Base-by-base conservation (phyloP, 2,797 vertebrate genomes). In the Gadopsis bispinosus region DNA sequence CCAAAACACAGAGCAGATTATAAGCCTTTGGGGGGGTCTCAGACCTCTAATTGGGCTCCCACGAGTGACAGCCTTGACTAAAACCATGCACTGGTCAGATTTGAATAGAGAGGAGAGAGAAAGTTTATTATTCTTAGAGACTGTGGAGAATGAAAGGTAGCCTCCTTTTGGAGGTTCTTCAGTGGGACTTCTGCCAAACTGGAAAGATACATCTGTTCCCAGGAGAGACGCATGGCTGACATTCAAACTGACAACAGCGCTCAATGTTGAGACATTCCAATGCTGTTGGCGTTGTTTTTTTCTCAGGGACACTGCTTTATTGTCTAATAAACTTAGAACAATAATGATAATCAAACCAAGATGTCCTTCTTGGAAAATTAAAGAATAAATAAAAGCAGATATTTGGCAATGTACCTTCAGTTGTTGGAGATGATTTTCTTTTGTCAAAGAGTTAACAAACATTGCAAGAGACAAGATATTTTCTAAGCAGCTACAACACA, bases 21-120 rank as follows among this genome's bases (percentile, higher is more conserved):
- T 89, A 86, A 88, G 78, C 85, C 89, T 89, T 47, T 4, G 33
- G 89, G 79, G 88, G 41, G 7, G 73, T 75, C 80, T 69, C 77
- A 73, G 80, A 74, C 81, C 87, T 91, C 87, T 93, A 94, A 94
- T 92, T 94, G 87, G 90, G 69, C 87, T 88, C 90, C 87, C 88
- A 88, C 72, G 87, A 88, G 80, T 83, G 88, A 87, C 86, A 88
- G 77, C 75, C 65, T 47, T 79, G 71, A 77, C 81, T 88, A 88
- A 87, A 61, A 71, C 83, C 26, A 22, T 75, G 66, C 75, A 74
- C 81, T 85, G 91, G 90, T 87, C 86, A 82, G 76, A 81, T 72
- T 86, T 75, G 88, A 77, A 86, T 63, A 75, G 77, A 82, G 79
- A 78, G 73, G 59, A 66, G 81, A 86, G 78, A 77, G 87, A 93